Conservation (phyloP, 2,888 invertebrate genomes). For the Drosophila meridiana region DNA sequence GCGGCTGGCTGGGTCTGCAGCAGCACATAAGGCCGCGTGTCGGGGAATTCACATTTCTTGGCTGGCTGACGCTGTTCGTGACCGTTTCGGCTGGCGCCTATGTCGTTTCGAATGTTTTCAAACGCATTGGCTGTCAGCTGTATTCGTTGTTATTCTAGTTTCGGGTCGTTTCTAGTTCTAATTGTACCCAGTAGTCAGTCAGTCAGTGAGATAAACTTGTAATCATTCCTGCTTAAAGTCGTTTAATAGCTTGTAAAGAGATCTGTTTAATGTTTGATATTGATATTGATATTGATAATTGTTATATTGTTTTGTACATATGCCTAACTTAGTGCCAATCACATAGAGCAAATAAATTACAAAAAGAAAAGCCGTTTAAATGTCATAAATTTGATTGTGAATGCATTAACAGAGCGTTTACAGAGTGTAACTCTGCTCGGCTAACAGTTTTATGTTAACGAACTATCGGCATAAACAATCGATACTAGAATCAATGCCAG, state of each 20-base stretch:
- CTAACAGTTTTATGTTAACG: conserved; percentile 1
- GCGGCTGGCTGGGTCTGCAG: conserved; percentile 89
- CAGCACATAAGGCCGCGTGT: conserved; percentile 82
- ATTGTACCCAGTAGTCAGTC: conserved; percentile 50
- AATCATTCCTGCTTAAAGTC: conserved; percentile 70
- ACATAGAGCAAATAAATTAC: conserved; percentile 62
- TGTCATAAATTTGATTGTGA: not conserved
- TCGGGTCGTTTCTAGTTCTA: conserved; percentile 32
- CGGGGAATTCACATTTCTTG: conserved; percentile 82
- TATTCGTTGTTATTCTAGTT: conserved; percentile 83
- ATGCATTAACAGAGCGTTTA: not conserved
- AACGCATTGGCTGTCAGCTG: conserved; percentile 83
- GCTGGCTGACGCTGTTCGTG: conserved; percentile 84
- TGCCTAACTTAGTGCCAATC: conserved; percentile 61
- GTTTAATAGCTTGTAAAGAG: conserved; percentile 50
- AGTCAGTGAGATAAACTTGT: conserved; percentile 57
- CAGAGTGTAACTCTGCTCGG: not conserved
- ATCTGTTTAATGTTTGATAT: conserved; percentile 63
- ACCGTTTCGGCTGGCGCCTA: conserved; percentile 83
- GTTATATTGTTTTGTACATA: conserved; percentile 69
- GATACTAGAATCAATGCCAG: not conserved
- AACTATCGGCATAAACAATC: conserved; percentile 9
- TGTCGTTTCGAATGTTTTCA: conserved; percentile 81
- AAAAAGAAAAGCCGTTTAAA: conserved; percentile 1
- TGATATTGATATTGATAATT: conserved; percentile 52